Percentiles rank a stretch among this genome's conserved stretches.
Conservation (phyloP, 2,113 vertebrate species). For the Dolichotis patagonum region DNA sequence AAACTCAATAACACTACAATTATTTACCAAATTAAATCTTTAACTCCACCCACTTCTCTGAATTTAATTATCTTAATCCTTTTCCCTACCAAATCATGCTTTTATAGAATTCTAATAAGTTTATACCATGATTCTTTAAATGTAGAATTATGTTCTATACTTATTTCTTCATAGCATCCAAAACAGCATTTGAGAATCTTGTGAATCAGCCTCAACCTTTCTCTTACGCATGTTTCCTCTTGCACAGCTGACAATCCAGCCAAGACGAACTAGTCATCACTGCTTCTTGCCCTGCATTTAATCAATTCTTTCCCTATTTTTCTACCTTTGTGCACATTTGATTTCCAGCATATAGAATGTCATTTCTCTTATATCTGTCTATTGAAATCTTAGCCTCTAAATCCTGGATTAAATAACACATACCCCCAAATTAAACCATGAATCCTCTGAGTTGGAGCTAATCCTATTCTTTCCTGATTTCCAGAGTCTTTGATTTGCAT, state of each 20-base stretch:
- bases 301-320: not conserved
- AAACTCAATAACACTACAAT: not conserved
- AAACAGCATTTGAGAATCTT: not conserved
- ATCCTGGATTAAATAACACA: not conserved
- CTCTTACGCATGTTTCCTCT: not conserved
- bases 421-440: not conserved
- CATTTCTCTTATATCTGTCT: not conserved
- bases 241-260: not conserved
- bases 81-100: not conserved
- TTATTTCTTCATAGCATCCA: not conserved
- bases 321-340: not conserved
- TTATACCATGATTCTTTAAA: not conserved
- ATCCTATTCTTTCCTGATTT: not conserved
- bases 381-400: not conserved
- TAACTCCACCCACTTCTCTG: not conserved
- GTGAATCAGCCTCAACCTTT: not conserved
- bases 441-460: not conserved
- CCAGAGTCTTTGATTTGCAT: not conserved
- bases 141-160: not conserved
- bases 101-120: slow-evolving; percentile 1
- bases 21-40: not conserved
- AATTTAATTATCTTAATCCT: not conserved
- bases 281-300: not conserved
- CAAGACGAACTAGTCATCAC: not conserved
- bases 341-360: not conserved